Conservation (phyloP, 2,888 invertebrate genomes). For the Antheraea assamensis region DNA sequence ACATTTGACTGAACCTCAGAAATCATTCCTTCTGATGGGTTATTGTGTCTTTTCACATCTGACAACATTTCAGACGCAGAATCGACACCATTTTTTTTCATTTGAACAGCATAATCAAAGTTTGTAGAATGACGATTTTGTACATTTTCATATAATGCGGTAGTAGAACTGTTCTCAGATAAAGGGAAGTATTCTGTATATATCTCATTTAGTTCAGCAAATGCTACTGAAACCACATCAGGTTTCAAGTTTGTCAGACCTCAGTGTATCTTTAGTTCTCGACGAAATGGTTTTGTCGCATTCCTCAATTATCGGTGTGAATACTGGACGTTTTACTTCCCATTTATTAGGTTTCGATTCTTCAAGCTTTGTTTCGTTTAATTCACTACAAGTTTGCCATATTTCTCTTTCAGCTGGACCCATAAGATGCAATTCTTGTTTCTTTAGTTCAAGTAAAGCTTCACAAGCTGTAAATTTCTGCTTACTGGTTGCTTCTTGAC, state of each 20-base stretch:
- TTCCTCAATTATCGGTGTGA: conserved; percentile 76
- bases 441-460: conserved; percentile 39
- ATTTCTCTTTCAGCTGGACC: conserved; percentile 76
- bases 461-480: conserved; percentile 49
- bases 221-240: conserved; percentile 70
- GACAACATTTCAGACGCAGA: conserved; percentile 73
- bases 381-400: conserved; percentile 64
- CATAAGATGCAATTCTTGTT: conserved; percentile 60
- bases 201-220: conserved; percentile 73
- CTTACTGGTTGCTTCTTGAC: conserved; percentile 52
- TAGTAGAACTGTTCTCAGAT: conserved; percentile 52
- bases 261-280: conserved; percentile 50
- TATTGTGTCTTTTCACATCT: conserved; percentile 79
- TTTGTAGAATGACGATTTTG: conserved; percentile 39
- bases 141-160: conserved; percentile 40
- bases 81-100: conserved; percentile 63
- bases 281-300: conserved; percentile 61
- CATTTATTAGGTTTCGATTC: conserved; percentile 52
- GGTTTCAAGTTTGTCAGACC: conserved; percentile 49
- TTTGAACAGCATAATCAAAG: conserved; percentile 45
- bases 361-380: conserved; percentile 52
- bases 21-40: conserved; percentile 71
- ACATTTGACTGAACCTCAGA: conserved; percentile 80
- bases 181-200: conserved; percentile 65
- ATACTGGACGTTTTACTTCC: conserved; percentile 59